Base-by-base conservation (phyloP, 2,888 invertebrate species). In the Cephalotes varians region DNA sequence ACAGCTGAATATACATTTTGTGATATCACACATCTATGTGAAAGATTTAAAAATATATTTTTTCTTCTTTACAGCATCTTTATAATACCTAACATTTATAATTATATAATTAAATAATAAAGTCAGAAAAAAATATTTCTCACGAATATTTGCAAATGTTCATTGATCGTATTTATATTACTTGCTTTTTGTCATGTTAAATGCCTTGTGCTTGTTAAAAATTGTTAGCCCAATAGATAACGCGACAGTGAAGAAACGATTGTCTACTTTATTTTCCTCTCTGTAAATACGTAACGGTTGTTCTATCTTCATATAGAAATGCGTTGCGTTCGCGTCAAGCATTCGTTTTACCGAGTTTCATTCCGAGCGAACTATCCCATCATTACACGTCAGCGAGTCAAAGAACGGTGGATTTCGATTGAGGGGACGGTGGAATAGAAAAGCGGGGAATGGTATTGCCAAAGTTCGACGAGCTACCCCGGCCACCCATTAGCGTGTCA, bases 391-490 rank as follows among this genome's bases (percentile, higher is more conserved):
- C 77, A 71, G 56, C 44, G 73, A 34, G 25, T 71, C 77, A 72
- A 72, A 79, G 77, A 76, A 69, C 51, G 71, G 76, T 64, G 44
- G 56, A 56, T 40, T 34, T 54, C 81, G 80, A 81, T 64, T n/a
- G 40, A 67, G 60, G 25, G 51, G 54, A 69, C 51, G 74, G 44
- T 31, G 62, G 25, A 54, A 72, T 47, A 72, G 69, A 81, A 83
- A 85, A 64, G 81, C 83, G 72, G 64, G 74, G 67, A 79, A 69
- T n/a, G 82, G 85, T 81, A 87, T 85, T 84, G 79, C 79, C 86
- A 74, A 82, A 86, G 84, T 87, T 88, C 84, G 84, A 79, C 71
- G 81, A 67, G 51, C 56, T 58, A 69, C 40, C 40, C 44, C 81
- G 40, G 67, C 62, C 81, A 81, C 72, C 85, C 77, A 72, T 86